phyloP scores from a whole-genome alignment of 1,140 invertebrate genomes.

The Copidosoma floridanum region DNA sequence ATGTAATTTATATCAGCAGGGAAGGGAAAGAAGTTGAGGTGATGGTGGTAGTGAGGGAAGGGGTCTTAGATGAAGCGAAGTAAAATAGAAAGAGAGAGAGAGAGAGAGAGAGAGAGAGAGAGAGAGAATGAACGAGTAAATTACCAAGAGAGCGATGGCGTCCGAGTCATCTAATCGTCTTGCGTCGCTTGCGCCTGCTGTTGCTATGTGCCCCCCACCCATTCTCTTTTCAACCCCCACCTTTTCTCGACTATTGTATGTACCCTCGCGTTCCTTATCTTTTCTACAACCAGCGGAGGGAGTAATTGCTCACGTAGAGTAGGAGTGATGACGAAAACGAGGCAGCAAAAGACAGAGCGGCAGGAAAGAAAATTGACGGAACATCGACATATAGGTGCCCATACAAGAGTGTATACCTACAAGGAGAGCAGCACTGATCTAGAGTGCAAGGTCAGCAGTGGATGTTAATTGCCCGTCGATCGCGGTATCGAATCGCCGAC shows the following conservation, averaged over 20 bases:
- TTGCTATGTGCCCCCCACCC: neutral
- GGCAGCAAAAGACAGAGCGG: constrained; percentile 33
- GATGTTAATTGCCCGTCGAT: constrained; percentile 44
- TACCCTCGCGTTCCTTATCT: constrained; percentile 30
- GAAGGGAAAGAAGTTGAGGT: too few species aligned
- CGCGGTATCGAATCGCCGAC: constrained; percentile 29
- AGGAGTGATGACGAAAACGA: constrained; percentile 8
- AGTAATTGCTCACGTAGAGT: constrained; percentile 49
- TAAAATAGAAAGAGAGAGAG: too few species aligned
- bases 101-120: too few species aligned
- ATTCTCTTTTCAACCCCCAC: neutral
- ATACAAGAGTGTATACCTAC: too few species aligned
- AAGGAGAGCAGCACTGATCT: too few species aligned
- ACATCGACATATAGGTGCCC: too few species aligned
- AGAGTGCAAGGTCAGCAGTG: too few species aligned
- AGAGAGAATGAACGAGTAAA: too few species aligned
- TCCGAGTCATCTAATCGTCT: constrained; percentile 17
- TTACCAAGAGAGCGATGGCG: constrained; percentile 15
- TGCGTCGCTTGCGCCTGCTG: constrained; percentile 3
- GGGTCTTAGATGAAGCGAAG: too few species aligned
- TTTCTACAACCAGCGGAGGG: constrained; percentile 25
- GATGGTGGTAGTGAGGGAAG: too few species aligned
- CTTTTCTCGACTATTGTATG: constrained; percentile 19
- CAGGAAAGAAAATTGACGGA: constrained; percentile 40
- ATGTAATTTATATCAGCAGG: constrained; percentile 28